Base-by-base conservation (phyloP, 2,113 vertebrate genomes). In the Sorex fumeus region DNA sequence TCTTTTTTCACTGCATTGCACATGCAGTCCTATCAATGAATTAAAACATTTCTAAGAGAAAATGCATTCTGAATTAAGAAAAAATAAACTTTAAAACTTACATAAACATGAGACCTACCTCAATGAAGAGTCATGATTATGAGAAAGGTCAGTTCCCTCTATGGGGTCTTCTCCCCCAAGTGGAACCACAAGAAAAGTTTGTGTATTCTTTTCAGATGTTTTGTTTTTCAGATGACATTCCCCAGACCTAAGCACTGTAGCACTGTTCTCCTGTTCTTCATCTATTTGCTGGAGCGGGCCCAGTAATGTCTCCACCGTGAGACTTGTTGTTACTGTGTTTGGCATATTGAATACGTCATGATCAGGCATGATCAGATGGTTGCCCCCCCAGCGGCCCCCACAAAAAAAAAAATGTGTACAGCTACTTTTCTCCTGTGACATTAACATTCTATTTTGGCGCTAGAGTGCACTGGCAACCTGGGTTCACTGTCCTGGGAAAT, bases 51-150 rank as follows among this genome's bases (percentile, higher is more conserved):
- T 82, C 43, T 34, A 16, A 8, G 69, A 30, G 3, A 79, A 66
- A 90, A 64, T 32, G 69, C 8, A 69, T 16, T 62, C 66, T 71
- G 43, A 60, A 67, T 76, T 79, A 34, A 43, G 84, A 87, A 90
- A 18, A 79, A 79, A 40, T 36, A 69, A 82, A 60, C 16, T 82
- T 64, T 83, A 60, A 78, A 50, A 36, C 45, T 21, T 7, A 50
- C 10, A 3, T 74, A 80, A 34, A 91, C 28, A 34, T 79, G 10
- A 79, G 0, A 80, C 36, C 47, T 2, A 50, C 47, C 40, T 60
- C 77, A 36, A 2, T 18, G 8, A 83, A 74, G 47, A 43, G 21
- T 50, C 11, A 12, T 6, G 21, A 6, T 28, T 11, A 32, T n/a
- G 57, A 71, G 47, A 32, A 50, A 81, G 23, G 66, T 15, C 53